Evolutionary conservation across 2,113 vertebrate genomes (phyloP), one percentile per base, ranked within the genome.

Genomic region (Coreoperca whiteheadi): DNA sequence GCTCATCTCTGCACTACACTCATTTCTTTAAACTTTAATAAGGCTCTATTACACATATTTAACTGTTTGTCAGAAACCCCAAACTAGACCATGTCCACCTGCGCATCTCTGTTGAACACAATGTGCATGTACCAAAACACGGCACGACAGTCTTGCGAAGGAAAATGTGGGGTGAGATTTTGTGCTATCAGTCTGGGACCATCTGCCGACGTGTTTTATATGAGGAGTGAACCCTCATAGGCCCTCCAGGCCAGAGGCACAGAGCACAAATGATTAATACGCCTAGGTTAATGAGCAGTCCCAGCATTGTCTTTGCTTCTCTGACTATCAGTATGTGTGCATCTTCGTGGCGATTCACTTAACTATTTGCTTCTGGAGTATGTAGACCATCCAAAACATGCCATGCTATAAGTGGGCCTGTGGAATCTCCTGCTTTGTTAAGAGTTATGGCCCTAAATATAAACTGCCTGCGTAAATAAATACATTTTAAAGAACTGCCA

Each of bases 1-100:
- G 85, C 91, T 92, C 88, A 92, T 93, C 87, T 91, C 81, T 74
- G 81, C 83, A 75, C 85, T 77, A 89, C 87, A 82, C 84, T 91
- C 64, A 81, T 85, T 92, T 88, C 83, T 92, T 94, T 88, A 93
- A 95, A 92, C 74, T 92, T 95, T 94, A 90, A 94, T 93, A 74
- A 60, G 90, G 85, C 78, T 94, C 88, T 23, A 92, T 93, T 94
- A 93, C 90, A 94, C 79, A 72, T 77, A 88, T 91, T 93, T 86
- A 93, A 92, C 76, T 4, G 41, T 77, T 87, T 92, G 88, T 74
- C 59, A 76, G 43, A 84, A 77, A 51, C 30, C 43, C 63, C n/a
- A 77, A 84, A 85, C 80, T 68, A 75, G 59, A 83, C 68, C 34
- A n/a, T 34, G 84, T 88, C 82, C 57, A 88, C 82, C 81, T 81